Percentiles rank a stretch among this genome's conserved stretches.
phyloP scores from a whole-genome alignment of 2,797 vertebrate species.

The Lindbergichthys nudifrons region DNA sequence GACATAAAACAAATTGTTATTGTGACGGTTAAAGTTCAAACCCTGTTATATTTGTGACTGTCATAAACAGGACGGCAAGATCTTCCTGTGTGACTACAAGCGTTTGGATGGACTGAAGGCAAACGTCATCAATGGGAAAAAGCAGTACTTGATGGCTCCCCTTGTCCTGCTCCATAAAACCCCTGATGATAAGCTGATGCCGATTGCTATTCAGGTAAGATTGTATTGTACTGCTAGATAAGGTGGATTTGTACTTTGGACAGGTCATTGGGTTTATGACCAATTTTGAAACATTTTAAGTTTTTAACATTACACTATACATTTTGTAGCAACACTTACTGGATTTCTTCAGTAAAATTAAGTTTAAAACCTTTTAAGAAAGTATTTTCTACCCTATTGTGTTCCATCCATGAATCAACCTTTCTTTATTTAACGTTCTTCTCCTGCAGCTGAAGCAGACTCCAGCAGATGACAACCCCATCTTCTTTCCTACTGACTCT shows the following conservation, averaged over 20 bases:
- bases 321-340: not conserved
- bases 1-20: not conserved
- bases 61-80: slow-evolving; percentile 80
- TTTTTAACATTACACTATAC: not conserved
- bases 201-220: slow-evolving; percentile 85
- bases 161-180: slow-evolving; percentile 78
- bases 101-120: slow-evolving; percentile 73
- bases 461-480: slow-evolving; percentile 66
- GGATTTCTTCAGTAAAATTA: not conserved
- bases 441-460: slow-evolving; percentile 74
- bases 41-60: not conserved
- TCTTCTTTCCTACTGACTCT: slow-evolving; percentile 69
- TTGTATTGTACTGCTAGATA: not conserved
- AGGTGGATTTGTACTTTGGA: not conserved
- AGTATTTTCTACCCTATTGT: too few relatives aligned
- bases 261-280: not conserved
- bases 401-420: too few relatives aligned
- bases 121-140: slow-evolving; percentile 65
- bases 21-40: not conserved
- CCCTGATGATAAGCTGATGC: slow-evolving; percentile 40
- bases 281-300: not conserved
- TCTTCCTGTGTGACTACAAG: slow-evolving; percentile 84
- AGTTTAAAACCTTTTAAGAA: not conserved
- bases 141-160: slow-evolving; percentile 78
- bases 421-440: too few relatives aligned